phyloP scores from a whole-genome alignment of 1,140 invertebrate genomes.

The Sarcophaga peregrina region DNA sequence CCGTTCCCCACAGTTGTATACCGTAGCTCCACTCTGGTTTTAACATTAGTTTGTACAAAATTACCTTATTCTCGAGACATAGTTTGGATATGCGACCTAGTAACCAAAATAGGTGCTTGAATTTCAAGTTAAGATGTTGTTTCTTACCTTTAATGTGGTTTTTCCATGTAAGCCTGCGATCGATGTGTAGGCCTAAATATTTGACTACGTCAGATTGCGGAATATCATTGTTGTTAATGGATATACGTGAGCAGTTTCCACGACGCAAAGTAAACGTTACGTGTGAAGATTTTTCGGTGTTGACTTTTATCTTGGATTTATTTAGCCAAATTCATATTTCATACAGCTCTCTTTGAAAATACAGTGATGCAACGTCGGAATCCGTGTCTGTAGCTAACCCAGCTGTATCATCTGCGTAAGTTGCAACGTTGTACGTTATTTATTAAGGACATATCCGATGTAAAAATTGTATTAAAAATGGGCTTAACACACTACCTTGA shows the following conservation, averaged over 20 bases:
- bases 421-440: background rate
- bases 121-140: slow-evolving; percentile 1
- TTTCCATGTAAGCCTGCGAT: no score
- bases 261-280: no score
- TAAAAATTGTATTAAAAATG: slow-evolving; percentile 30
- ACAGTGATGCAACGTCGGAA: background rate
- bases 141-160: slow-evolving; percentile 10
- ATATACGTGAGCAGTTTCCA: background rate
- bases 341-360: slow-evolving; percentile 18
- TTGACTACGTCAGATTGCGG: background rate
- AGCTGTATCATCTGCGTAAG: slow-evolving; percentile 42
- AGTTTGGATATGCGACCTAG: background rate
- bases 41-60: background rate
- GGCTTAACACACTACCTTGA: slow-evolving; percentile 27
- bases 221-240: background rate
- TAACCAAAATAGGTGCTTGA: background rate
- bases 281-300: no score
- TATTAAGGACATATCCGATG: background rate
- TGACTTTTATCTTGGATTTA: slow-evolving; percentile 1
- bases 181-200: no score
- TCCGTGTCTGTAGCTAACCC: background rate
- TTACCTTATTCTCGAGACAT: slow-evolving; percentile 2
- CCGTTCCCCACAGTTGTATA: background rate
- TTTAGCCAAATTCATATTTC: slow-evolving; percentile 12
- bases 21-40: slow-evolving; percentile 19